phyloP scores from a whole-genome alignment of 2,113 vertebrate species.

The Nestor notabilis region DNA sequence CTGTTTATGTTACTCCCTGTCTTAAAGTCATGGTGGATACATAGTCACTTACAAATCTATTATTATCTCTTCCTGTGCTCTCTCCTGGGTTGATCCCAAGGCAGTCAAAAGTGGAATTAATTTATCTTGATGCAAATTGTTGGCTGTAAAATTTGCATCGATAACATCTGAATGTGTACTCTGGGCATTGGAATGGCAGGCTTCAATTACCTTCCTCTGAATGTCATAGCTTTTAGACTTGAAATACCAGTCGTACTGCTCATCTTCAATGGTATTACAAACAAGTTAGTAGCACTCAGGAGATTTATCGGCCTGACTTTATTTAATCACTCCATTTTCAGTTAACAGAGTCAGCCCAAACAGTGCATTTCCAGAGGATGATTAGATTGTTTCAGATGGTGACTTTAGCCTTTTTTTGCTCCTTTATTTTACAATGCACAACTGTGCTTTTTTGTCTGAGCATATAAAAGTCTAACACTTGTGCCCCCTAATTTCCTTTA shows the following conservation, averaged over 20 bases:
- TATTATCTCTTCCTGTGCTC: neutral
- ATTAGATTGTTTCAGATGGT: conserved; percentile 14
- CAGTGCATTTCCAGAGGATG: neutral
- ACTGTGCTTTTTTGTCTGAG: neutral
- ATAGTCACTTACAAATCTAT: neutral
- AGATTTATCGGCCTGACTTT: neutral
- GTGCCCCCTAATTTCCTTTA: conserved; percentile 1
- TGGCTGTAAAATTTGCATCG: conserved; percentile 40
- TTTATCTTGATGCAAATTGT: neutral
- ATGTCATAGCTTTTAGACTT: neutral
- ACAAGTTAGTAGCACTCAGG: neutral
- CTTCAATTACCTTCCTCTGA: neutral
- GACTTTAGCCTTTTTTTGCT: neutral
- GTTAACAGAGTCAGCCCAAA: neutral
- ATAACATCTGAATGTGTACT: neutral
- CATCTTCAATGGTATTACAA: neutral
- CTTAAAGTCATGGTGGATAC: neutral
- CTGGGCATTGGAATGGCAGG: neutral
- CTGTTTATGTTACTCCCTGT: neutral
- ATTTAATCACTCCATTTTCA: conserved; percentile 19
- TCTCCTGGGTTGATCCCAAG: neutral
- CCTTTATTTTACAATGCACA: neutral
- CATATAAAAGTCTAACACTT: neutral
- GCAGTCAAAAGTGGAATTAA: neutral
- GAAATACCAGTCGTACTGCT: neutral